These are phyloP conservation scores for Amyelois transitella DNA, from an alignment of 1,140 invertebrate genomes.

Conservation along the genomic window DNA sequence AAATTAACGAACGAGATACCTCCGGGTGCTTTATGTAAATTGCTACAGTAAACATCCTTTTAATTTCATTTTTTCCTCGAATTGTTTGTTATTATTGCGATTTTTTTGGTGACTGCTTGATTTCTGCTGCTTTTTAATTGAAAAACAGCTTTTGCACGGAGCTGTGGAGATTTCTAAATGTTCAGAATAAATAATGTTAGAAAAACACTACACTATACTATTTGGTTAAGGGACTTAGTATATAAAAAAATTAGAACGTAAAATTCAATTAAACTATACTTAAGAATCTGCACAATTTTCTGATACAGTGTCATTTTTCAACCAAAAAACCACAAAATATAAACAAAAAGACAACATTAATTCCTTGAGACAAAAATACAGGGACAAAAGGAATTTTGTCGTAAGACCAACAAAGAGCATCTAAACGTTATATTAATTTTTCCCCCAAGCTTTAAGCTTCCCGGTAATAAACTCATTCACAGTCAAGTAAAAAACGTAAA, in stretches of 20 bases:
- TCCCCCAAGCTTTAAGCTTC: constrained; percentile 1
- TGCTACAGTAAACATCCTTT: constrained; percentile 23
- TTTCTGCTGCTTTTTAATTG: neutral
- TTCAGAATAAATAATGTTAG: too few relatives aligned
- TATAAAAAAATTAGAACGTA: too few relatives aligned
- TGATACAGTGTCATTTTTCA: too few relatives aligned
- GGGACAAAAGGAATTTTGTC: neutral
- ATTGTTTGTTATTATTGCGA: constrained; percentile 12
- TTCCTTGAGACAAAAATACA: neutral
- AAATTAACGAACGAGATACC: constrained; percentile 44
- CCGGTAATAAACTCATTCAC: constrained; percentile 34
- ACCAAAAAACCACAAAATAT: constrained; percentile 5
- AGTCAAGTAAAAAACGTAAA: constrained; percentile 24
- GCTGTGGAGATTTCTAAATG: too few relatives aligned
- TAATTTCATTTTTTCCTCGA: constrained; percentile 17
- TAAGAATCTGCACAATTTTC: too few relatives aligned
- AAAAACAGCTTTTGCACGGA: neutral
- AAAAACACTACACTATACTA: too few relatives aligned
- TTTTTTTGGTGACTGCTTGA: neutral
- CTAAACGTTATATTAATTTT: constrained; percentile 5
- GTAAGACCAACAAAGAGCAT: neutral
- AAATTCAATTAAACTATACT: too few relatives aligned
- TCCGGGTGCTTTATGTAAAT: constrained; percentile 27
- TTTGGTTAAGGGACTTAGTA: too few relatives aligned
- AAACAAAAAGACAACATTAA: constrained; percentile 10